Percentiles rank a stretch among this genome's conserved stretches.
These are phyloP conservation scores for Cryptotermes secundus DNA, from an alignment of 1,140 invertebrate genomes.

Conservation along the genomic window DNA sequence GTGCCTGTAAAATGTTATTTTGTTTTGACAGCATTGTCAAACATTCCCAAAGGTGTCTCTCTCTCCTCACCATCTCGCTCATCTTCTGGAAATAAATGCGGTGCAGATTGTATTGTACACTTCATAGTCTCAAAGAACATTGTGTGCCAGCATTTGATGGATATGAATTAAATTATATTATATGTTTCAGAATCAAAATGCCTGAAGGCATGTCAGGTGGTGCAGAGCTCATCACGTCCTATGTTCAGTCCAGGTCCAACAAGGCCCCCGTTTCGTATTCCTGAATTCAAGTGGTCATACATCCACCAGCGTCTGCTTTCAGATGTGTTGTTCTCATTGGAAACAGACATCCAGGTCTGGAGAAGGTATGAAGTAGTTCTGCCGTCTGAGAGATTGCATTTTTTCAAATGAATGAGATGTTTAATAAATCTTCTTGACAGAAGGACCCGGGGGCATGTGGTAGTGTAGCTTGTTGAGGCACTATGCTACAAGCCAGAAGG, in stretches of 20 bases:
- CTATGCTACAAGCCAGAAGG: no score
- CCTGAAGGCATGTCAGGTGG: conserved; percentile 56
- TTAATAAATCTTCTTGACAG: not conserved
- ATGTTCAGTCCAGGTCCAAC: conserved; percentile 95
- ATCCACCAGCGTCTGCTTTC: conserved; percentile 96
- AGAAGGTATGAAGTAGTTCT: conserved; percentile 55
- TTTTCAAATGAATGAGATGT: not conserved
- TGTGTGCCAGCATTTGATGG: no score
- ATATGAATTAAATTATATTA: not conserved
- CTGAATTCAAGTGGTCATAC: conserved; percentile 99
- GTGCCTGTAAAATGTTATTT: no score
- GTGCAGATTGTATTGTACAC: no score
- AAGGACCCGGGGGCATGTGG: no score
- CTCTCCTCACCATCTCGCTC: no score
- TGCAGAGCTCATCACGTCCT: conserved; percentile 55
- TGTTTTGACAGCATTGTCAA: no score
- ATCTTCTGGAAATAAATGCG: no score
- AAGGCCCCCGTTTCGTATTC: conserved; percentile 95
- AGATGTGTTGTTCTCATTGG: conserved; percentile 94
- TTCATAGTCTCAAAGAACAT: no score
- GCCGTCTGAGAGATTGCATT: not conserved
- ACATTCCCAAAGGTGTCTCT: no score
- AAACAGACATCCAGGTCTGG: conserved; percentile 96
- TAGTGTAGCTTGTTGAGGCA: no score
- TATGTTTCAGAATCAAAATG: conserved; percentile 46